Base-by-base conservation (phyloP, 2,888 invertebrate genomes). In the Drosophila formosana region DNA sequence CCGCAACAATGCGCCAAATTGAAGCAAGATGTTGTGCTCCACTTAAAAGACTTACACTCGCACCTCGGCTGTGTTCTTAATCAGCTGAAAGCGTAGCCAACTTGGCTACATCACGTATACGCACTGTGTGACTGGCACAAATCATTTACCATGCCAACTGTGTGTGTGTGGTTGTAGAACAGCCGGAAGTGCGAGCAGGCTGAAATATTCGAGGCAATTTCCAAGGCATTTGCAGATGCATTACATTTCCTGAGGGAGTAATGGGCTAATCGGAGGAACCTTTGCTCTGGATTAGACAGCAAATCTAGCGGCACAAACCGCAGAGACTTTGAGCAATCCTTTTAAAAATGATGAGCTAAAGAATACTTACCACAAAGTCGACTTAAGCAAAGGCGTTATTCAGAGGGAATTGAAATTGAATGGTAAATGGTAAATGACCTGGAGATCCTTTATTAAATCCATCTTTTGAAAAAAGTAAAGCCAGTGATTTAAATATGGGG, bases 11-110 rank as follows among this genome's bases (percentile, higher is more conserved):
- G 78, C 80, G 78, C 51, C 64, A 76, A 84, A 83, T 73, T 76
- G 83, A 78, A 81, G 83, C 72, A 75, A 72, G 70, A 64, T 75
- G 67, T 76, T 75, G 78, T 69, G 55, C 67, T 56, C 69, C 64
- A 67, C 66, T 70, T 61, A 64, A 23, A 28, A 47, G 43, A 39
- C 50, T 46, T n/a, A 25, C 61, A 26, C 23, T 32, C 13, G 11
- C 49, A 32, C 41, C 53, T 41, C 28, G 30, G 32, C 34, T 68
- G 71, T 75, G 83, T 83, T 75, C 86, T 83, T 78, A 80, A 85
- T 83, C 83, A 85, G 78, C 67, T 76, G 83, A 83, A 85, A 83
- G 83, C 83, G 86, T 83, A 60, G 78, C 80, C 47, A 82, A 80
- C 39, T 47, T 47, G 60, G 41, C 46, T 56, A 32, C 39, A 77